A percentile compares a stretch with the other conserved stretches of the same genome.
These are phyloP conservation scores for Elanoides forficatus DNA, from an alignment of 2,113 vertebrate species.

Conservation along the genomic window DNA sequence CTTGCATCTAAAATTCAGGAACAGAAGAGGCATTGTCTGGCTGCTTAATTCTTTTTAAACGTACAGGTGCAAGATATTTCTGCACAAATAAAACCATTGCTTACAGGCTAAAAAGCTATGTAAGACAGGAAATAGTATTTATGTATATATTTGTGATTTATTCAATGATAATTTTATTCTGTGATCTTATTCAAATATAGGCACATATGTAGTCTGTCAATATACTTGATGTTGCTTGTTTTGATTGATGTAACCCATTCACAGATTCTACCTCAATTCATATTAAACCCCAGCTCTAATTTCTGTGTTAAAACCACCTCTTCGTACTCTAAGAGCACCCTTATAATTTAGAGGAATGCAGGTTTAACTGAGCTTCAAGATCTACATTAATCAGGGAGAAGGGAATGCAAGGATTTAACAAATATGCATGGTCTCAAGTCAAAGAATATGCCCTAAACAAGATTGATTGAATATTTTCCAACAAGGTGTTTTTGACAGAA, in stretches of 20 bases:
- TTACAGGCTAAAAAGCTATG: neutral
- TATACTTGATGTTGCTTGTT: neutral
- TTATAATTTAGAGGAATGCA: neutral
- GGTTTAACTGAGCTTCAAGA: neutral
- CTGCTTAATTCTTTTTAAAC: neutral
- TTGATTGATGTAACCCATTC: neutral
- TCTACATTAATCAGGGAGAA: neutral
- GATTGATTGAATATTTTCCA: neutral
- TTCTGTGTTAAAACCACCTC: neutral
- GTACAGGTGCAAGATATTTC: neutral
- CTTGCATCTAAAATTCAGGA: neutral
- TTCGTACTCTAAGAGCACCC: neutral
- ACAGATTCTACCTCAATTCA: neutral
- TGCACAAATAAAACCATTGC: neutral
- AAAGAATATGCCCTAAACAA: neutral
- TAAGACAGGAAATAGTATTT: neutral
- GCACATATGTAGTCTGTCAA: neutral
- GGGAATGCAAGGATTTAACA: neutral
- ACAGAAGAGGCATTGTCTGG: neutral
- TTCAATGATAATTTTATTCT: neutral
- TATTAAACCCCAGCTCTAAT: neutral
- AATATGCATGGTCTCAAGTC: neutral
- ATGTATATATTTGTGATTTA: neutral
- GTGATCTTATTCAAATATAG: neutral
- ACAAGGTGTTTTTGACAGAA: neutral